phyloP scores from a whole-genome alignment of 2,113 vertebrate species.

The Anarrhichthys ocellatus region DNA sequence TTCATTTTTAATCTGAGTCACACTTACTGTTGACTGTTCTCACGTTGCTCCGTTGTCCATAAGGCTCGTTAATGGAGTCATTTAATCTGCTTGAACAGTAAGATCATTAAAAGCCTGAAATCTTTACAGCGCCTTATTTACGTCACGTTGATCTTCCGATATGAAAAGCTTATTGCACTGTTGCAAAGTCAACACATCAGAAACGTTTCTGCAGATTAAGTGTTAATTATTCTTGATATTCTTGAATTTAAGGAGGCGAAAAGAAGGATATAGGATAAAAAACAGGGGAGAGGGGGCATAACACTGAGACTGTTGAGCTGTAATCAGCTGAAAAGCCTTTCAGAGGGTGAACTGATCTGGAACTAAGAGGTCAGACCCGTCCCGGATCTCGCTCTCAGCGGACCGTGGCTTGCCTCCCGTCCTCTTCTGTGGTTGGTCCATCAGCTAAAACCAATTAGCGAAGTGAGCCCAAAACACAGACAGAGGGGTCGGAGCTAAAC shows the following conservation, averaged over 20 bases:
- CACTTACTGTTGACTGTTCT: neutral
- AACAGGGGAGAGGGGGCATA: neutral
- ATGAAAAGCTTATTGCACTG: neutral
- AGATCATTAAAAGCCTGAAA: neutral
- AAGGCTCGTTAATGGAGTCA: neutral
- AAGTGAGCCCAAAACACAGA: constrained; percentile 52
- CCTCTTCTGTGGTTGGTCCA: constrained; percentile 35
- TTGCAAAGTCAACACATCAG: constrained; percentile 22
- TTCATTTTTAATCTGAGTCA: neutral
- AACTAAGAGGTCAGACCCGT: constrained; percentile 49
- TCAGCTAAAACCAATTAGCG: constrained; percentile 71
- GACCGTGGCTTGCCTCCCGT: constrained; percentile 43
- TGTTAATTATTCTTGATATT: constrained; percentile 5
- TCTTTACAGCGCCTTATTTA: neutral
- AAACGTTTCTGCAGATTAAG: constrained; percentile 14
- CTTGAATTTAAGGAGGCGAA: neutral
- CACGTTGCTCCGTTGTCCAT: no score
- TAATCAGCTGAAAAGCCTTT: constrained; percentile 47
- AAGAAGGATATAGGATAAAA: constrained; percentile 8
- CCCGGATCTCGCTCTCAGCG: constrained; percentile 41
- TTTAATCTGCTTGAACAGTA: neutral
- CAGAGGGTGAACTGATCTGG: constrained; percentile 56
- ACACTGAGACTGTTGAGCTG: constrained; percentile 22
- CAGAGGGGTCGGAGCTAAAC: neutral
- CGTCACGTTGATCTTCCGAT: neutral